These are phyloP conservation scores for Sceloporus tristichus DNA, from an alignment of 2,113 vertebrate genomes.

Conservation along the genomic window DNA sequence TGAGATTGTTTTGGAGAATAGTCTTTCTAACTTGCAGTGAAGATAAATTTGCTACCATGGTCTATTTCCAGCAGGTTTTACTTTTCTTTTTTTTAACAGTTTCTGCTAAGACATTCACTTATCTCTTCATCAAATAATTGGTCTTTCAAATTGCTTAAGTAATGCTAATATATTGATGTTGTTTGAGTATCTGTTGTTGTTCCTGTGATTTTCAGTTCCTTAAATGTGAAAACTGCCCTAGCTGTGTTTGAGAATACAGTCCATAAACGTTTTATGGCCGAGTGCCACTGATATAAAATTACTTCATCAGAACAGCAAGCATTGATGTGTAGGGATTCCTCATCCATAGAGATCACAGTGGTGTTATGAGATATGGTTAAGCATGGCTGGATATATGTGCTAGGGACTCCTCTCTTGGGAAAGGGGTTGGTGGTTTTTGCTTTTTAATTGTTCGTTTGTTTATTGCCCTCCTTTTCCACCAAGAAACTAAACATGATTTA, in stretches of 20 bases:
- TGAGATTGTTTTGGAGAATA: conserved; percentile 37
- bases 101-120: conserved; percentile 25
- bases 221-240: conserved; percentile 21
- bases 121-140: conserved; percentile 2
- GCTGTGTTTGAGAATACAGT: not conserved
- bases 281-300: not conserved
- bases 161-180: conserved; percentile 11
- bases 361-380: not conserved
- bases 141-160: not conserved
- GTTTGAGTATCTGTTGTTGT: not conserved
- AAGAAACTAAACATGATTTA: not conserved
- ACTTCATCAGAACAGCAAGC: conserved; percentile 4
- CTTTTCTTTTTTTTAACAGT: not conserved
- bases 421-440: not conserved
- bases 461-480: not conserved
- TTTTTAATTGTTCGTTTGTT: conserved; percentile 1
- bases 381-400: not conserved
- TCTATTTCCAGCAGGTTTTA: not conserved
- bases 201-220: conserved; percentile 14
- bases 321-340: conserved; percentile 1
- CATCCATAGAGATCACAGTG: conserved; percentile 1
- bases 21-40: conserved; percentile 28
- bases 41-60: not conserved
- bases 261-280: conserved; percentile 2
- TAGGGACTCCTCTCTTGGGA: not conserved